phyloP scores from a whole-genome alignment of 2,797 vertebrate species.

The Sebastes oblongus region DNA sequence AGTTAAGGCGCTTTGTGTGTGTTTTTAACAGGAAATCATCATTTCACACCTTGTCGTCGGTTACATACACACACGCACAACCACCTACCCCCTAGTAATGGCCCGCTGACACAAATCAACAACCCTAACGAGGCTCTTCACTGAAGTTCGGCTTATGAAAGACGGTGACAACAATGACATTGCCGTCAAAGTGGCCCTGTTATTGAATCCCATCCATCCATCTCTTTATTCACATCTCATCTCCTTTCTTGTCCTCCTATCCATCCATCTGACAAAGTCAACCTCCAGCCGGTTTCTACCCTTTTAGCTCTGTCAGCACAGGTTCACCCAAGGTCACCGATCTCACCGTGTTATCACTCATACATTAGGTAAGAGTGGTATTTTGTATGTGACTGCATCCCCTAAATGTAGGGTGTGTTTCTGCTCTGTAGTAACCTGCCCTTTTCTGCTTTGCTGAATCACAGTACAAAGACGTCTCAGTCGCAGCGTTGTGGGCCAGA shows the following conservation, averaged over 20 bases:
- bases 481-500: slow-evolving; percentile 11
- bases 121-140: slow-evolving; percentile 18
- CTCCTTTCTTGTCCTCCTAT: neutral
- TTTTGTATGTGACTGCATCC: slow-evolving; percentile 2
- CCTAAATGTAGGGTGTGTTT: slow-evolving; percentile 27
- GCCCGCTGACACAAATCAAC: slow-evolving; percentile 52
- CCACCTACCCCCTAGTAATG: neutral
- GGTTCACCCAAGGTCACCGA: slow-evolving; percentile 1
- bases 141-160: neutral
- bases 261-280: neutral
- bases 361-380: neutral
- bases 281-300: neutral
- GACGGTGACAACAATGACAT: slow-evolving; percentile 15
- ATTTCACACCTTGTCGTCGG: slow-evolving; percentile 54
- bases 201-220: slow-evolving; percentile 37
- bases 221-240: slow-evolving; percentile 36
- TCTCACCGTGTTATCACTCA: neutral
- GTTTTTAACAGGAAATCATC: slow-evolving; percentile 33
- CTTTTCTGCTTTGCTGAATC: slow-evolving; percentile 55
- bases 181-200: neutral
- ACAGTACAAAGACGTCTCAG: neutral
- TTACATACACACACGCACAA: neutral
- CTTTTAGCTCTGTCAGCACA: slow-evolving; percentile 7
- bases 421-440: slow-evolving; percentile 34
- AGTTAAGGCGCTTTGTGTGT: neutral